Conservation (phyloP, 2,797 vertebrate species). For the Epinephelus coioides region DNA sequence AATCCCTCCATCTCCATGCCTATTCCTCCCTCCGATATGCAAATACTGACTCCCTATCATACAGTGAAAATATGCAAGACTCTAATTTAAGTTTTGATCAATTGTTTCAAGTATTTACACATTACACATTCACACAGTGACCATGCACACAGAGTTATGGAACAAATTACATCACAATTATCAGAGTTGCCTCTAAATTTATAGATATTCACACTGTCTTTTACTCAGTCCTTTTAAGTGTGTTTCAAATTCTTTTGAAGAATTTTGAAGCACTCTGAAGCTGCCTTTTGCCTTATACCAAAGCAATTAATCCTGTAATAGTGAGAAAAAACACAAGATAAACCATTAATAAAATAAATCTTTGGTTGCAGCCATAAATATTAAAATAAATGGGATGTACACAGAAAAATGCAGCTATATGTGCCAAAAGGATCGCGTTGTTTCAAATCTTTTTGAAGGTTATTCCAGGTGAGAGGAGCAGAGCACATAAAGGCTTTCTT, state of each 20-base stretch:
- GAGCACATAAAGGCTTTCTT: too few relatives aligned
- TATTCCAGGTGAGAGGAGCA: too few relatives aligned
- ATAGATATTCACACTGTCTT: not conserved
- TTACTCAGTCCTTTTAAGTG: not conserved
- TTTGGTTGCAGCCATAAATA: too few relatives aligned
- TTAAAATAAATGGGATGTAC: too few relatives aligned
- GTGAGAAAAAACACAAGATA: too few relatives aligned
- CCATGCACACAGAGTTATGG: not conserved
- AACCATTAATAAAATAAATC: too few relatives aligned
- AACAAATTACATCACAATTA: not conserved
- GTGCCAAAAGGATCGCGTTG: not conserved
- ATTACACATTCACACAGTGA: too few relatives aligned
- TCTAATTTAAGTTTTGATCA: not conserved
- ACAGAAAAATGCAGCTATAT: not conserved
- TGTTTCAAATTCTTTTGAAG: too few relatives aligned
- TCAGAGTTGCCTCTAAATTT: not conserved
- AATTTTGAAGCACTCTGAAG: too few relatives aligned
- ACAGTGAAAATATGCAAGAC: slow-evolving; percentile 11
- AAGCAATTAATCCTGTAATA: not conserved
- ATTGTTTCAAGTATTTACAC: not conserved
- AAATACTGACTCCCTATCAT: slow-evolving; percentile 30
- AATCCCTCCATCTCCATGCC: slow-evolving; percentile 32
- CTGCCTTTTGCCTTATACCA: too few relatives aligned
- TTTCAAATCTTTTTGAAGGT: too few relatives aligned
- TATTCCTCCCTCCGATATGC: slow-evolving; percentile 37